Evolutionary conservation across 2,113 vertebrate species (phyloP), one percentile per base, ranked within the genome.

Genomic region (Drymodes brunneopygia): DNA sequence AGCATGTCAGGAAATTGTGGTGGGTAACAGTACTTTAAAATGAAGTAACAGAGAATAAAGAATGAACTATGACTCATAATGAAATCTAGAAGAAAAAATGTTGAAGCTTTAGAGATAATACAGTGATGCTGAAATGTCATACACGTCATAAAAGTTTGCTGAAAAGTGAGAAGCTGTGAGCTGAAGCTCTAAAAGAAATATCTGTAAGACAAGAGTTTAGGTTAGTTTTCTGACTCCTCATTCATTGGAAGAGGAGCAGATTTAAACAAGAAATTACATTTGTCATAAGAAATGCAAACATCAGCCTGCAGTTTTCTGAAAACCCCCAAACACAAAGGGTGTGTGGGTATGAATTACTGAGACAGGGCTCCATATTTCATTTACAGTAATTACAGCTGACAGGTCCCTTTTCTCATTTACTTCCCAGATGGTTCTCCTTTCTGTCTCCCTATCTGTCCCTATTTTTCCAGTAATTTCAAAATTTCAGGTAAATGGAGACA

Each of bases 391-490:
- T 92, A 51, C 21, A 91, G 47, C 31, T 61, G 93, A 69, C 71
- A 65, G 29, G 40, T 87, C 22, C 24, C 40, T 86, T 79, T 88
- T 28, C 57, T 77, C 47, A 92, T 90, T 87, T 93, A 28, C 50
- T 93, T 95, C 48, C 20, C 2, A 3, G 15, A 75, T 75, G 40
- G 40, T 35, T 95, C 64, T 71, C 67, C 54, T 77, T 21, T 72
- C 44, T 62, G 31, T 91, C 27, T 74, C 38, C 45, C 36, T 60
- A 5, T 51, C 48, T 40, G 25, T 61, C 40, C 78, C 47, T 64
- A 44, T 85, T 92, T 65, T 78, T 45, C 75, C 78, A 81, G 36
- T 36, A 74, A 62, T 80, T 96, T 96, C 64, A 94, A 77, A 91
- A 71, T 56, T 78, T 77, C 27, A 61, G 48, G 53, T 56, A 91